Evolutionary conservation across 1,140 invertebrate genomes (phyloP).

Genomic region (Drosophila biarmipes): DNA sequence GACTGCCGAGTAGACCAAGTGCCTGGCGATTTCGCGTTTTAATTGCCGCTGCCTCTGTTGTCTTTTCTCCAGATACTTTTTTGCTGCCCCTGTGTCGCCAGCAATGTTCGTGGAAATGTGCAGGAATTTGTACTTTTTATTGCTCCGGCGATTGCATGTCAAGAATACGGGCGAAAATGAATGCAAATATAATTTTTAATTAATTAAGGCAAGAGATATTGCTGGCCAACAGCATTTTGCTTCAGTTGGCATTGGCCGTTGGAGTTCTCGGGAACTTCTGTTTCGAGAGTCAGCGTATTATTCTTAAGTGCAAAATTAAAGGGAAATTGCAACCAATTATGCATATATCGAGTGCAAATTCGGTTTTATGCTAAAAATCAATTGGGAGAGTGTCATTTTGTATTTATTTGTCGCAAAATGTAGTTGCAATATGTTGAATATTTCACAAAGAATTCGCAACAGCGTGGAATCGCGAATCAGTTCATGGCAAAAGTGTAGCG

Average conservation of each 20-base stretch:
- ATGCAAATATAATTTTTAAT: conserved; percentile 41
- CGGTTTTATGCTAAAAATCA: conserved; percentile 16
- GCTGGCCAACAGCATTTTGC: conserved; percentile 14
- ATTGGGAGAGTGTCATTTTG: conserved; percentile 16
- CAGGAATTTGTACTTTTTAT: conserved; percentile 6
- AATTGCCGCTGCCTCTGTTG: conserved; percentile 33
- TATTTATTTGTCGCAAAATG: conserved; percentile 32
- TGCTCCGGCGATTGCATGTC: conserved; percentile 21
- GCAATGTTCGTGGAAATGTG: conserved; percentile 37
- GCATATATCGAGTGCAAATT: background rate
- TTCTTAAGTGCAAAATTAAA: conserved; percentile 64
- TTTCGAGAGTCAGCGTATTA: conserved; percentile 60
- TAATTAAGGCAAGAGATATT: conserved; percentile 32
- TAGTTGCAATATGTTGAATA: conserved; percentile 43
- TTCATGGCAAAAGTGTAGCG: conserved; percentile 61
- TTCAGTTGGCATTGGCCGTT: conserved; percentile 25
- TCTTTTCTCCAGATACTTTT: conserved; percentile 5
- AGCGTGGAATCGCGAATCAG: conserved; percentile 55
- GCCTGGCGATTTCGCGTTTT: conserved; percentile 27
- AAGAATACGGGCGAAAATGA: conserved; percentile 17
- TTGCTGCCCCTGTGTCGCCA: conserved; percentile 17
- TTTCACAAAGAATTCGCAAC: conserved; percentile 30
- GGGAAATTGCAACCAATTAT: conserved; percentile 56
- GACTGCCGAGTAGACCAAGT: background rate
- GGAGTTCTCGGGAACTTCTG: conserved; percentile 55